Percentiles rank a stretch among this genome's conserved stretches.
Evolutionary conservation across 92 coral and sea anemone species (phyloP).

Genomic region (Epizoanthus ramosus): DNA sequence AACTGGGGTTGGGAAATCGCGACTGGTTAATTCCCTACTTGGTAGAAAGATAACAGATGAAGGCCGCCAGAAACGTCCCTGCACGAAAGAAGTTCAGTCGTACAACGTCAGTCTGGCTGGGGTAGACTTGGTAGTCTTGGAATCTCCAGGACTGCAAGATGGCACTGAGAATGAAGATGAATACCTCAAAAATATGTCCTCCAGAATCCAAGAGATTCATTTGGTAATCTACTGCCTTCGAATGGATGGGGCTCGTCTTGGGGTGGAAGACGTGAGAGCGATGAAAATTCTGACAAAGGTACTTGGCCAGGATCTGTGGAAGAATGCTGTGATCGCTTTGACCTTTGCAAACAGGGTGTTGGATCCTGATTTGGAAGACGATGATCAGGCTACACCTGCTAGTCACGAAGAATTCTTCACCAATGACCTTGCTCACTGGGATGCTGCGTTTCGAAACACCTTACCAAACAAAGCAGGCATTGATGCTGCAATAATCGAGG

Average conservation of each 20-base stretch:
- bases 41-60: constrained; percentile 40
- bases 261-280: constrained; percentile 27
- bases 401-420: constrained; percentile 14
- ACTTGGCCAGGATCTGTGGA: constrained; percentile 49
- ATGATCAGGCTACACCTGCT: not conserved
- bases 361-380: constrained; percentile 45
- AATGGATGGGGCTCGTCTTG: constrained; percentile 52
- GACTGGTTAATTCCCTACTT: constrained; percentile 47
- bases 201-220: not conserved
- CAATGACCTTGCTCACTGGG: constrained; percentile 23
- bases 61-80: constrained; percentile 5
- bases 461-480: not conserved
- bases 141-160: constrained; percentile 59
- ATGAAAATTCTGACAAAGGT: constrained; percentile 34
- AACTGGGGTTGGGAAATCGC: constrained; percentile 61
- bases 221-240: constrained; percentile 51
- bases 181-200: constrained; percentile 30
- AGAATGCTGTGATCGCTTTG: constrained; percentile 50
- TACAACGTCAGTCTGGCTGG: not conserved
- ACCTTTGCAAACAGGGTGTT: constrained; percentile 55
- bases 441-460: not conserved
- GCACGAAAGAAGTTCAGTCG: not conserved
- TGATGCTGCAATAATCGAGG: not conserved
- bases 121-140: constrained; percentile 36
- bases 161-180: not conserved